Evolutionary conservation across 2,888 invertebrate species (phyloP), one percentile per base, ranked within the genome.

Genomic region (Nudaria mundana): DNA sequence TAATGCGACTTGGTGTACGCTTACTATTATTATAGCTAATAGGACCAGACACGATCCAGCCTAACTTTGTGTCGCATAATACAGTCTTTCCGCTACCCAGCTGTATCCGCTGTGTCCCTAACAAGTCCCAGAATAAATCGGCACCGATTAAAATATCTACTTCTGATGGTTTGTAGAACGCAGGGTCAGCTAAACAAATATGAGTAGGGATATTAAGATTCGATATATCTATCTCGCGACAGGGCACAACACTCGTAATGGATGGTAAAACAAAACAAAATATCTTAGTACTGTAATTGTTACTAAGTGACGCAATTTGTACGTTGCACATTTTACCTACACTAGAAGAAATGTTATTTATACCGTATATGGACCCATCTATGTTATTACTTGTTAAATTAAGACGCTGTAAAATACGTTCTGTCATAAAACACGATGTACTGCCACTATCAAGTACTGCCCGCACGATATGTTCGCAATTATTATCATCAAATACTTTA

Each of bases 241-340:
- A 6, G 2, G 51, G 53, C 1, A 51, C 37, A n/a, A 42, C 23
- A 28, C 31, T 26, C 1, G 49, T 55, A 15, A 57, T 53, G 6
- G 38, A 41, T 12, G 54, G 52, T 11, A 57, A 40, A 29, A 55
- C 32, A 37, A 48, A 48, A 44, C 54, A 58, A 30, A 32, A 1
- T 13, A 53, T 1, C 7, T 43, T 33, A 11, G 23, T 18, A 1
- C 13, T 16, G 34, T 30, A 58, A 6, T 18, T 37, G 2, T 44
- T 23, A 39, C 37, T 26, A 15, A 48, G 29, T 5, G 48, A 48
- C 12, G 35, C 30, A 2, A 52, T 37, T 3, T 20, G 3, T 6
- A 48, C 26, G 7, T 18, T 8, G 30, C 51, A 48, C 34, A 37
- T 48, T 38, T 49, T 39, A 26, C 32, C 25, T 2, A 46, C 29